phyloP scores from a whole-genome alignment of 2,113 vertebrate genomes.

The Strigops habroptila region DNA sequence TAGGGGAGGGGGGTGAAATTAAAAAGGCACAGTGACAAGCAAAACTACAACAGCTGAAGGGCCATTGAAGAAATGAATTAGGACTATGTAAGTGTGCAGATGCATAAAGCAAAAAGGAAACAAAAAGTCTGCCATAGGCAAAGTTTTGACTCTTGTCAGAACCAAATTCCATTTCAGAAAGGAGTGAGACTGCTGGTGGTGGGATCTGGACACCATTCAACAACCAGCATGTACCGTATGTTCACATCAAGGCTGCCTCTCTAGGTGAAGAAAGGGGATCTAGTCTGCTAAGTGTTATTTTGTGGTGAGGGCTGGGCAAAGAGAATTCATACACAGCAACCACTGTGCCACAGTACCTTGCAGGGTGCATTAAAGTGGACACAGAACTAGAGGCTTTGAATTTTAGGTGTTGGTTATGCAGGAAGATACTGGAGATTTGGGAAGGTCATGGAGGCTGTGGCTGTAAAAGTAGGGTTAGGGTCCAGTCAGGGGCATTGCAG shows the following conservation, averaged over 20 bases:
- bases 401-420: neutral
- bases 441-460: neutral
- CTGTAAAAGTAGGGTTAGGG: neutral
- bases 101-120: neutral
- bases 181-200: neutral
- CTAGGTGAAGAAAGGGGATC: neutral
- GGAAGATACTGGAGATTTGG: neutral
- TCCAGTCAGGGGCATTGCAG: too few relatives aligned
- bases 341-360: neutral
- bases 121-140: neutral
- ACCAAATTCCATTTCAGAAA: neutral
- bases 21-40: slow-evolving; percentile 40
- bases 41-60: slow-evolving; percentile 28
- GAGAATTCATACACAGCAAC: neutral
- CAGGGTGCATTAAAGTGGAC: neutral
- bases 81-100: slow-evolving; percentile 1
- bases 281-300: neutral
- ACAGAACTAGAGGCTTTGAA: neutral
- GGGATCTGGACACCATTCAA: neutral
- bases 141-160: neutral
- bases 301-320: neutral
- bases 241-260: neutral
- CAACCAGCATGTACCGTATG: rapidly evolving
- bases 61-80: slow-evolving; percentile 36
- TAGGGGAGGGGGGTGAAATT: neutral